Evolutionary conservation across 2,888 invertebrate species (phyloP).

Genomic region (Cephus rjabovi): DNA sequence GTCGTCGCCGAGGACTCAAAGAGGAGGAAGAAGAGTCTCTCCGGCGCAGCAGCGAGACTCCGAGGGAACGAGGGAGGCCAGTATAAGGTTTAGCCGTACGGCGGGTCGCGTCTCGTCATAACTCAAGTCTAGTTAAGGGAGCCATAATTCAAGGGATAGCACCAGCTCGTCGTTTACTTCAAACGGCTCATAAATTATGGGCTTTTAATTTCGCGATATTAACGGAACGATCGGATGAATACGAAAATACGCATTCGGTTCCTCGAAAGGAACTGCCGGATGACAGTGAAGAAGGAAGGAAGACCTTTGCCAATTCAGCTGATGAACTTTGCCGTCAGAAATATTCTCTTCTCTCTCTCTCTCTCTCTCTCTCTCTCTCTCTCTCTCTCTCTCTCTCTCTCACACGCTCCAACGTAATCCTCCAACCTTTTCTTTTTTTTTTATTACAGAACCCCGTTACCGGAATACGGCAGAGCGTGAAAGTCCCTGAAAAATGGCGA

Average conservation of each 20-base stretch:
- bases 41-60: conserved; percentile 1
- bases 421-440: background rate
- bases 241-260: conserved; percentile 7
- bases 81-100: conserved; percentile 47
- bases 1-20: background rate
- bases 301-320: background rate
- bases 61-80: conserved; percentile 1
- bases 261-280: background rate
- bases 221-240: conserved; percentile 54
- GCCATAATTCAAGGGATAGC: conserved; percentile 65
- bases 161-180: conserved; percentile 61
- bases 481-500: background rate
- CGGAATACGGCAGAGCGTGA: background rate
- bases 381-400: background rate
- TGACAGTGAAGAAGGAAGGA: background rate
- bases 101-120: conserved; percentile 55
- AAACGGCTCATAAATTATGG: conserved; percentile 64
- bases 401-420: background rate
- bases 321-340: background rate
- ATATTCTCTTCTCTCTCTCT: background rate
- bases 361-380: background rate
- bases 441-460: background rate
- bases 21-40: background rate
- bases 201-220: conserved; percentile 63
- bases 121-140: conserved; percentile 66